A percentile compares a stretch with the other conserved stretches of the same genome.
Evolutionary conservation across 2,888 invertebrate genomes (phyloP).

Genomic region (Oscheius myriophilus): DNA sequence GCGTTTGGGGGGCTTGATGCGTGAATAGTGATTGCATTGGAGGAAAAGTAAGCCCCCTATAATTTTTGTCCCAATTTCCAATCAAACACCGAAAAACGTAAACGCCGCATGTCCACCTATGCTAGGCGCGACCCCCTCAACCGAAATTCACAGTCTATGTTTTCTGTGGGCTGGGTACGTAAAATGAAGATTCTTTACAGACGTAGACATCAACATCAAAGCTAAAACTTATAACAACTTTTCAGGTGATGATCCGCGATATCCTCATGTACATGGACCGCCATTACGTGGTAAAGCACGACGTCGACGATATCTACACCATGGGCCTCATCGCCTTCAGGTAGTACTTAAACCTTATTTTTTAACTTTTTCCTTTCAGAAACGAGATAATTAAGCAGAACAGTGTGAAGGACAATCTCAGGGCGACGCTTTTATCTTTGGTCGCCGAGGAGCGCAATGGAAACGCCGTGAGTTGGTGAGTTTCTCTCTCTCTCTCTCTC

Average conservation of each 20-base stretch:
- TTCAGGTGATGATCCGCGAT: constrained; percentile 79
- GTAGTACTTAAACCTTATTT: constrained; percentile 9
- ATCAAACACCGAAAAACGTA: no score
- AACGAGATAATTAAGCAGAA: constrained; percentile 97
- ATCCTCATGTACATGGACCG: constrained; percentile 99
- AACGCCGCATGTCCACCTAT: no score
- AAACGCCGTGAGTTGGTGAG: constrained; percentile 78
- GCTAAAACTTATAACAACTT: no score
- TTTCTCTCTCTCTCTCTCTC: not conserved
- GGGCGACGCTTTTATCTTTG: constrained; percentile 91
- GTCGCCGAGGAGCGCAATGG: constrained; percentile 94
- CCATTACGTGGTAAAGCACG: constrained; percentile 95
- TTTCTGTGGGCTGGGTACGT: no score
- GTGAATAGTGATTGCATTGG: no score
- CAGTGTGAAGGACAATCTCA: constrained; percentile 90
- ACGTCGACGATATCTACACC: constrained; percentile 96
- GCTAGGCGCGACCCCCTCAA: no score
- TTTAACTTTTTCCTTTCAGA: constrained; percentile 77
- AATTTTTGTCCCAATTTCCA: no score
- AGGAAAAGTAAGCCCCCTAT: no score
- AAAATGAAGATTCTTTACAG: no score
- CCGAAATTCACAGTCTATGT: no score
- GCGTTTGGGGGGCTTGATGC: no score
- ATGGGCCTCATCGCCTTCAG: constrained; percentile 81
- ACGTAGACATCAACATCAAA: no score